Evolutionary conservation across 2,888 invertebrate species (phyloP), one percentile per base, ranked within the genome.

Genomic region (Ametastegia equiseti): DNA sequence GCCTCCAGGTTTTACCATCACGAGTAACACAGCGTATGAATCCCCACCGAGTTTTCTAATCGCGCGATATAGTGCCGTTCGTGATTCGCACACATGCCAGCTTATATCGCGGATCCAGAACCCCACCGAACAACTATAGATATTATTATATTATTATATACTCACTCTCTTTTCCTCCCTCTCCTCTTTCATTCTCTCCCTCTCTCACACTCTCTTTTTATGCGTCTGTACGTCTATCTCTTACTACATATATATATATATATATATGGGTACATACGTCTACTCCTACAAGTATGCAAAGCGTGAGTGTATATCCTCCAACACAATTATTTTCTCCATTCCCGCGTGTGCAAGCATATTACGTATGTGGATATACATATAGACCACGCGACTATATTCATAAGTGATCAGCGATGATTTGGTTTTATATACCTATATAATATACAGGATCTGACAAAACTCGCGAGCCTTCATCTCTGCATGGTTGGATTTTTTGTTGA

Each of bases 1-100:
- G 75, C 75, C 75, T 75, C 75, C 75, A 75, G 36, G 33, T 75
- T 75, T 33, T 75, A 23, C 75, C 19, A 33, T 36, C 54, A n/a
- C n/a, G n/a, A n/a, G n/a, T n/a, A n/a, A n/a, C 50, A 73, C 50
- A n/a, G n/a, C n/a, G n/a, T 11, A 71, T 23, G n/a, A 36, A 30
- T 75, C 75, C 75, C 75, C 75, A 75, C 75, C 75, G 75, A 54
- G 50, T 75, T 54, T 45, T 75, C 75, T 50, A 75, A 75, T 75
- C 75, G 75, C 75, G 50, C 75, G 75, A 75, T 33, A 69, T 60
- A 67, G 27, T 60, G 9, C 42, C 11, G 39, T 67, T 15, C 60
- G 36, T 60, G 63, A 79, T 60, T 65, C 30, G 60, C 65, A 79
- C 79, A 47, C 36, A 45, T 27, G 36, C 60, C 60, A 27, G 54